Percentiles rank a stretch among this genome's conserved stretches.
Conservation (phyloP, 1,140 invertebrate species). For the Plectus sambesii region DNA sequence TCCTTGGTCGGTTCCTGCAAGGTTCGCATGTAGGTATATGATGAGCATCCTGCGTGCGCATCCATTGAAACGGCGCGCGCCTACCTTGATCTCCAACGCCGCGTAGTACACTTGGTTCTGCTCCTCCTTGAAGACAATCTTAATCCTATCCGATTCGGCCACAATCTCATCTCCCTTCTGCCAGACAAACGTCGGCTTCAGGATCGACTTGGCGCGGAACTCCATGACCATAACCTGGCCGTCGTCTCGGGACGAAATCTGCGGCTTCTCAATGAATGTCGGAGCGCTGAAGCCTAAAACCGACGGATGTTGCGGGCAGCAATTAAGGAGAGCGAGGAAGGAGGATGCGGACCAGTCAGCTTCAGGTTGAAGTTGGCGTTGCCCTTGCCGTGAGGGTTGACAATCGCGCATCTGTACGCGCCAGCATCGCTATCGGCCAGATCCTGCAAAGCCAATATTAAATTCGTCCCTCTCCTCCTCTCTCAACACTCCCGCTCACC, state of each 20-base stretch:
- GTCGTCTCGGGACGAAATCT: conserved; percentile 81
- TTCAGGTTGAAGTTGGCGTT: conserved; percentile 48
- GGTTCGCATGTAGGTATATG: not conserved
- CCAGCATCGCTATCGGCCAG: conserved; percentile 48
- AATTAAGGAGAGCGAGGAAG: conserved; percentile 10
- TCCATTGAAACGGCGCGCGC: conserved; percentile 11
- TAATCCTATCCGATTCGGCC: conserved; percentile 66
- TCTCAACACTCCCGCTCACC: conserved; percentile 50
- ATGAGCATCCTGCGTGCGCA: not conserved
- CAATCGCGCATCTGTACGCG: conserved; percentile 49
- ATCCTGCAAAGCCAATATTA: conserved; percentile 33
- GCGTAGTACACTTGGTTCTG: conserved; percentile 41
- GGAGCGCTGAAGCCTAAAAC: conserved; percentile 60
- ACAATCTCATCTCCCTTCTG: conserved; percentile 66
- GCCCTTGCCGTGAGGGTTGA: conserved; percentile 47
- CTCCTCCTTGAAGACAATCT: conserved; percentile 43
- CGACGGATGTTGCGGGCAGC: not conserved
- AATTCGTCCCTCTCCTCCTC: conserved; percentile 12
- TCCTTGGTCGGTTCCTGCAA: conserved; percentile 41
- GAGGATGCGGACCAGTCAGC: conserved; percentile 40
- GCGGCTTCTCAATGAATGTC: conserved; percentile 93
- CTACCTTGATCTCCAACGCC: conserved; percentile 42
- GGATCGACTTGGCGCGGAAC: conserved; percentile 81
- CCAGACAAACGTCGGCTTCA: conserved; percentile 87
- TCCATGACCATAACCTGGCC: conserved; percentile 96